Evolutionary conservation across 2,888 invertebrate species (phyloP), one percentile per base, ranked within the genome.

Genomic region (Tenthredo mesomela): DNA sequence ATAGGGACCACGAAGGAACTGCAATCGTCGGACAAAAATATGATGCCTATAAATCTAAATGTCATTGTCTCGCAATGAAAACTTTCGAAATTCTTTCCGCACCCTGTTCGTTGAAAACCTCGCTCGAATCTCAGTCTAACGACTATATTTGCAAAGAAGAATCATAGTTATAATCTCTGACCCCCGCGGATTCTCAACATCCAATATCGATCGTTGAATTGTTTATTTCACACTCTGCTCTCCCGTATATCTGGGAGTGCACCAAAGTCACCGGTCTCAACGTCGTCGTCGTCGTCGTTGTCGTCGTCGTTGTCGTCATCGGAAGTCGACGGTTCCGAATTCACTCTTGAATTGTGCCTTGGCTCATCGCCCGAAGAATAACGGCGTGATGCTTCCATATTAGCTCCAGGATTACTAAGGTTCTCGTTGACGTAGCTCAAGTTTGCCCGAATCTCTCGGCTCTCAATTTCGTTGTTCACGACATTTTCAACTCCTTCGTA

Each of bases 241-340:
- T 92, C 92, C 1, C 92, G 91, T 85, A 92, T 92, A 78, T 92
- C 92, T 3, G 92, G 90, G 6, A 92, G 87, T 12, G 91, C 90
- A 43, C 91, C 89, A 73, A 92, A 92, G 87, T 92, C 91, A 15
- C 88, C 88, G 18, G 86, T 82, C 9, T 89, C 90, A 7, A 88
- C 88, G 0, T 89, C 89, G 0, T 89, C 89, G 15, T 80, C 58
- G n/a, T 80, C 58, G n/a, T 89, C 88, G 0, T 89, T 88, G 0
- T 89, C 89, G n/a, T 87, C n/a, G n/a, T n/a, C n/a, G n/a, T n/a
- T n/a, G n/a, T n/a, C n/a, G n/a, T n/a, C 86, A 15, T 78, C 58
- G 25, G 86, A 86, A 37, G 29, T 21, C 25, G 77, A 10, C 0
- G 80, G 40, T 80, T 54, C 54, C 33, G 80, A 80, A 61, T 50